Evolutionary conservation across 2,113 vertebrate genomes (phyloP).

Genomic region (Petaurus breviceps): DNA sequence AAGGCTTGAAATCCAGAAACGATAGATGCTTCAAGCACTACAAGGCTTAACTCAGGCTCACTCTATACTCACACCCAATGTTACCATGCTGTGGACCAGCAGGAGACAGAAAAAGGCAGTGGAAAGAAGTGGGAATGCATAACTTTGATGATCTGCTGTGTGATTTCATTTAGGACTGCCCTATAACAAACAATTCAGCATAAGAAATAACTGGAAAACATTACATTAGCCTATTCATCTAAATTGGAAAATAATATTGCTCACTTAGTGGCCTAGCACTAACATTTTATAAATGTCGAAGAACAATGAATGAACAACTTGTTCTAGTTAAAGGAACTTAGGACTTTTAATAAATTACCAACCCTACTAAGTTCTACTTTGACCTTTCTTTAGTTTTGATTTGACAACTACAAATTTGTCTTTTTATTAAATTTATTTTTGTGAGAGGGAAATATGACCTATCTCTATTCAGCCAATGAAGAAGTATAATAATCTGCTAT

Average conservation of each 20-base stretch:
- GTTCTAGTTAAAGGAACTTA: neutral
- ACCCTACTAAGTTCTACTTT: constrained; percentile 17
- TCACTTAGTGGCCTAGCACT: neutral
- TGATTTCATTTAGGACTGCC: neutral
- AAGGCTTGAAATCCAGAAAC: constrained; percentile 33
- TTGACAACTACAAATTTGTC: neutral
- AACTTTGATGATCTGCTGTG: neutral
- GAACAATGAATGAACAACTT: neutral
- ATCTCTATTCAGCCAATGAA: constrained; percentile 39
- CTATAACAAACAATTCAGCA: neutral
- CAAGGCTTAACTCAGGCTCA: constrained; percentile 6
- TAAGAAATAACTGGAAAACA: neutral
- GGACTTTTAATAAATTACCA: neutral
- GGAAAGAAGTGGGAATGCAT: constrained; percentile 7
- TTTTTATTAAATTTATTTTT: constrained; percentile 42
- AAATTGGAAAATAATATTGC: constrained; percentile 7
- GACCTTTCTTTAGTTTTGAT: neutral
- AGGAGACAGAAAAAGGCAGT: neutral
- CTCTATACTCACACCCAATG: neutral
- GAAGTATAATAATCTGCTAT: constrained; percentile 45
- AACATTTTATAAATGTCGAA: too few relatives aligned
- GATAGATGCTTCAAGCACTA: constrained; percentile 33
- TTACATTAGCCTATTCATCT: neutral
- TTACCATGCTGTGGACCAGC: neutral
- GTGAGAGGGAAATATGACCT: neutral